Conservation (phyloP, 2,797 vertebrate species). For the Notoglanidium macrostoma region DNA sequence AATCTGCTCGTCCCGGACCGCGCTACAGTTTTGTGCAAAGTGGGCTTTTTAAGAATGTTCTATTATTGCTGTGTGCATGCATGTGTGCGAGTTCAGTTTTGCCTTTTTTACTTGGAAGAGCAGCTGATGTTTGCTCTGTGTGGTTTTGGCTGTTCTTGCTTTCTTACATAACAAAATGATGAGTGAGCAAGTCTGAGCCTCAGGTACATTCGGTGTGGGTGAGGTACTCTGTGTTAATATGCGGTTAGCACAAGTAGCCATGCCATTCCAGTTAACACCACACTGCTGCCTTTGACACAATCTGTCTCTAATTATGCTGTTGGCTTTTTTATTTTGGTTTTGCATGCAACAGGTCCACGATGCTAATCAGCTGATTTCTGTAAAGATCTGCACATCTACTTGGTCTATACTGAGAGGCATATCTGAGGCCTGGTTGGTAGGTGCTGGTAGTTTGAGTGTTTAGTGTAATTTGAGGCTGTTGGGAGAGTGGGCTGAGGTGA, state of each 20-base stretch:
- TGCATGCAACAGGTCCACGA: neutral
- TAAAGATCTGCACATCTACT: neutral
- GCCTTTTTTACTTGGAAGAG: neutral
- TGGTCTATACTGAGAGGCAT: neutral
- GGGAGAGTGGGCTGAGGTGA: neutral
- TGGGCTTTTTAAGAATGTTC: neutral
- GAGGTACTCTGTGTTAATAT: slow-evolving; percentile 16
- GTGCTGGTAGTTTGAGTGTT: neutral
- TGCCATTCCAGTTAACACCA: slow-evolving; percentile 12
- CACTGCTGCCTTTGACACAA: slow-evolving; percentile 15
- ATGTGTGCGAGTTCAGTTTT: neutral
- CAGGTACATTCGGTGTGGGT: slow-evolving; percentile 22
- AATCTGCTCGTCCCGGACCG: neutral
- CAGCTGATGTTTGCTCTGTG: neutral
- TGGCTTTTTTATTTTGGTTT: neutral
- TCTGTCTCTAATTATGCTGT: neutral
- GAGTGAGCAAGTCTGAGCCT: slow-evolving; percentile 12
- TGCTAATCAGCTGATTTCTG: neutral
- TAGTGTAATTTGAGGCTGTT: neutral
- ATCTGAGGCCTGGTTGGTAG: neutral
- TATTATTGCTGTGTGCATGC: neutral
- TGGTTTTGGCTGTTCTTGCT: slow-evolving; percentile 10
- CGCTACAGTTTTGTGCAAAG: neutral
- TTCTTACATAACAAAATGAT: slow-evolving; percentile 18
- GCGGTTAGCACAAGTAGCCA: slow-evolving; percentile 16